These are phyloP conservation scores for Arothron firmamentum DNA, from an alignment of 2,113 vertebrate species.

Conservation along the genomic window DNA sequence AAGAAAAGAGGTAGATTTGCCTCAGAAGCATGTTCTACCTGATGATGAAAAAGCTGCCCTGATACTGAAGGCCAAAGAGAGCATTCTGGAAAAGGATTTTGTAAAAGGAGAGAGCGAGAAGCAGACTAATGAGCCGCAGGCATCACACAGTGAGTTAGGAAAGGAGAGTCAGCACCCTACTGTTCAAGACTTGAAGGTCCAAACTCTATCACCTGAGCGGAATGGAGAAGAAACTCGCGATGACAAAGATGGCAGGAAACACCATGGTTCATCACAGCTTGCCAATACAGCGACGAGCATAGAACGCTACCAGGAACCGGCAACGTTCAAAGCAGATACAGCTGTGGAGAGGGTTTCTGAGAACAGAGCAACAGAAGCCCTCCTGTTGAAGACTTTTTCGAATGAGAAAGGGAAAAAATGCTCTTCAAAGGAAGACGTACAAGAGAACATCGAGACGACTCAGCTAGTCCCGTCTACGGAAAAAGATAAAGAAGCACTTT, in stretches of 20 bases:
- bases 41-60: conserved; percentile 63
- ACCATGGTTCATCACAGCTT: not conserved
- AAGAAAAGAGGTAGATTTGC: conserved; percentile 25
- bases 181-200: not conserved
- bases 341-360: not conserved
- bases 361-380: conserved; percentile 5
- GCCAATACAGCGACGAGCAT: conserved; percentile 1
- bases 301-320: not conserved
- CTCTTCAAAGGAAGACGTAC: conserved; percentile 2
- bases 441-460: not conserved
- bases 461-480: conserved; percentile 8
- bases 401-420: conserved; percentile 2
- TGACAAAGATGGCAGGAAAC: conserved; percentile 6
- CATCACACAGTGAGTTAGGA: conserved; percentile 53
- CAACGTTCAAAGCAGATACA: not conserved
- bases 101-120: conserved; percentile 69
- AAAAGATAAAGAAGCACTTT: conserved; percentile 24
- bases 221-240: not conserved
- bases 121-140: conserved; percentile 68
- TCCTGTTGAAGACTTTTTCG: not conserved
- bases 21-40: conserved; percentile 50
- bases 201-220: not conserved
- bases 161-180: conserved; percentile 35
- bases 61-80: conserved; percentile 74
- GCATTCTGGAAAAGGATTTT: conserved; percentile 74